Evolutionary conservation across 2,888 invertebrate genomes (phyloP).

Genomic region (Acanthoscelides obtectus): DNA sequence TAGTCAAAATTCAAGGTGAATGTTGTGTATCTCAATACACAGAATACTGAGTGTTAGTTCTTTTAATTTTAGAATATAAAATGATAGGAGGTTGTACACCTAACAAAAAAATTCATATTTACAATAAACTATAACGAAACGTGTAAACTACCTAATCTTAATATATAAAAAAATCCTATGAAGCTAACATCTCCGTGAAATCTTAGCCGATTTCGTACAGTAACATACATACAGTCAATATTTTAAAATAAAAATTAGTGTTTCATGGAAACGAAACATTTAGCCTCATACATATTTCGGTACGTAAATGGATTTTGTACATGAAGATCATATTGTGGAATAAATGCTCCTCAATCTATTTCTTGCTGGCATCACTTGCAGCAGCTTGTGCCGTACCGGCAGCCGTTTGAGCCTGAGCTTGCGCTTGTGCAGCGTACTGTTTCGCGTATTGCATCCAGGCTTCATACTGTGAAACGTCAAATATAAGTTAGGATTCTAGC

Average conservation of each 20-base stretch:
- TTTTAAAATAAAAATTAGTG: background rate
- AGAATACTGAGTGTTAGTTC: background rate
- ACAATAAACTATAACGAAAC: background rate
- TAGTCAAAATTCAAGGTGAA: background rate
- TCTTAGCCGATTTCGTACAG: background rate
- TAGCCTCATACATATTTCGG: background rate
- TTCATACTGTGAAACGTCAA: background rate
- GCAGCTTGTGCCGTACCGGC: background rate
- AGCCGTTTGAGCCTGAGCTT: background rate
- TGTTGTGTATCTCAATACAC: background rate
- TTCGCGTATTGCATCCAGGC: background rate
- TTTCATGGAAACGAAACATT: background rate
- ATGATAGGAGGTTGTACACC: background rate
- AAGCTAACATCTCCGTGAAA: background rate
- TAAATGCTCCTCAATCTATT: background rate
- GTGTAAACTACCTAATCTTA: background rate
- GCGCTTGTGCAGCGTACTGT: background rate
- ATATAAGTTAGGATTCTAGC: background rate
- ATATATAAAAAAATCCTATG: background rate
- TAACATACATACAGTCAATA: background rate
- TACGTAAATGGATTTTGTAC: background rate
- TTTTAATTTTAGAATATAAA: background rate
- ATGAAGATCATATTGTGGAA: background rate
- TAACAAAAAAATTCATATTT: background rate
- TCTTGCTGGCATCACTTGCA: background rate